phyloP scores from a whole-genome alignment of 2,888 invertebrate species.

The Platycnemis pennipes region DNA sequence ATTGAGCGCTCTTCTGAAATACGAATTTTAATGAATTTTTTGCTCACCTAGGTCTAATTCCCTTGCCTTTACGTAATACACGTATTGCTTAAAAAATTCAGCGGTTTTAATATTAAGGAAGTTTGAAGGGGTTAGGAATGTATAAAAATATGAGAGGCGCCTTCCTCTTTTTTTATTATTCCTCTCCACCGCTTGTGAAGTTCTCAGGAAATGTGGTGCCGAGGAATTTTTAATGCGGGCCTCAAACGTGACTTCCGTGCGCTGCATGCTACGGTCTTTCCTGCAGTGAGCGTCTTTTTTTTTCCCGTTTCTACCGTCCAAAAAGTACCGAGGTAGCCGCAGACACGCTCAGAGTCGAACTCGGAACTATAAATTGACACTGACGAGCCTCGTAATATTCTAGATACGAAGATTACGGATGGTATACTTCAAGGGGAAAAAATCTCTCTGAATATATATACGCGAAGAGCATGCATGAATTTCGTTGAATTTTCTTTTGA shows the following conservation, averaged over 20 bases:
- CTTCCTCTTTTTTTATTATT: background rate
- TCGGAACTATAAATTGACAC: background rate
- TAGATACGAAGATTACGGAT: background rate
- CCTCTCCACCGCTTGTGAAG: conserved; percentile 22
- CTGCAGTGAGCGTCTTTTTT: background rate
- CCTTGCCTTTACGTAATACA: conserved; percentile 28
- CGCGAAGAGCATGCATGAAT: too few species aligned
- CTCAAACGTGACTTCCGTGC: conserved; percentile 49
- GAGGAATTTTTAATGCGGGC: conserved; percentile 33
- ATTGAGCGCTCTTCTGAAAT: conserved; percentile 22
- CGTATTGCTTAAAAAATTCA: conserved; percentile 39
- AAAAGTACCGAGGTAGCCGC: background rate
- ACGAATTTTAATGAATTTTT: conserved; percentile 21
- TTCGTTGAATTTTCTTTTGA: too few species aligned
- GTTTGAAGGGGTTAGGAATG: conserved; percentile 39
- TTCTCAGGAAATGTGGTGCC: conserved; percentile 38
- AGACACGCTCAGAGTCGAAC: background rate
- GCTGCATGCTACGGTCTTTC: background rate
- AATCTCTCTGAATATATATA: too few species aligned
- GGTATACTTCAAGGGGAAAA: too few species aligned
- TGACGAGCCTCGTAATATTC: background rate
- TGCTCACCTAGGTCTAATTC: conserved; percentile 28
- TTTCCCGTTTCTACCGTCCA: background rate
- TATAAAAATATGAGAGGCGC: background rate
- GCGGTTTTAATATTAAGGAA: conserved; percentile 36